Conservation (phyloP, 1,140 invertebrate genomes). For the Theocolax elegans region DNA sequence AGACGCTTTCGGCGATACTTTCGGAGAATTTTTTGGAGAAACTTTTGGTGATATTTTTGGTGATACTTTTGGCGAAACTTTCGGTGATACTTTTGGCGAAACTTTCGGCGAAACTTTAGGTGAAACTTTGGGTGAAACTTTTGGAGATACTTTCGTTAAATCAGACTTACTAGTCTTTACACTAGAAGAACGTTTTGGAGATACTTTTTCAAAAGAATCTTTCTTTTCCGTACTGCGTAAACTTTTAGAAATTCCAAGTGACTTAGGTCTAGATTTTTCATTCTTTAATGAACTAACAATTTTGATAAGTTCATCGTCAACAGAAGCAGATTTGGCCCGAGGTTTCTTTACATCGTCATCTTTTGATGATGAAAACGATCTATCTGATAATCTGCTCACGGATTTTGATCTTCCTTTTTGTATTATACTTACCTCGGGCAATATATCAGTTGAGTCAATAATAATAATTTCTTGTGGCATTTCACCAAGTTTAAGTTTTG, state of each 20-base stretch:
- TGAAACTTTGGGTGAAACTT: conserved; percentile 46
- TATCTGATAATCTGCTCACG: conserved; percentile 57
- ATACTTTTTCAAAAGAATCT: conserved; percentile 61
- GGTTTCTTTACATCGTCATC: conserved; percentile 56
- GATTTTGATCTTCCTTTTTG: conserved; percentile 66
- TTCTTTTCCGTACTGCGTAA: conserved; percentile 62
- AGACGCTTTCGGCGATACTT: conserved; percentile 45
- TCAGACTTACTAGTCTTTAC: conserved; percentile 50
- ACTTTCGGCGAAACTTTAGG: conserved; percentile 46
- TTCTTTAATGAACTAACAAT: conserved; percentile 42
- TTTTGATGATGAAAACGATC: conserved; percentile 53
- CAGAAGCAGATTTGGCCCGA: conserved; percentile 60
- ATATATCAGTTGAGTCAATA: conserved; percentile 63
- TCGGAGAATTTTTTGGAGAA: conserved; percentile 51
- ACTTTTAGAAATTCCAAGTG: conserved; percentile 63
- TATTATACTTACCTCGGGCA: conserved; percentile 63
- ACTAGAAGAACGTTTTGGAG: conserved; percentile 55
- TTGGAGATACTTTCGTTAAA: conserved; percentile 42
- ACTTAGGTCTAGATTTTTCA: conserved; percentile 62
- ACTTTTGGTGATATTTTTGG: conserved; percentile 44
- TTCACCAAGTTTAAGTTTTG: conserved; percentile 63
- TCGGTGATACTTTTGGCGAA: conserved; percentile 42
- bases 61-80: conserved; percentile 41
- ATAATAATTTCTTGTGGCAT: conserved; percentile 67
- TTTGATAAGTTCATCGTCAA: conserved; percentile 64